These are phyloP conservation scores for Scelioninae gen. 2 DNA, from an alignment of 2,888 invertebrate species.

Conservation along the genomic window DNA sequence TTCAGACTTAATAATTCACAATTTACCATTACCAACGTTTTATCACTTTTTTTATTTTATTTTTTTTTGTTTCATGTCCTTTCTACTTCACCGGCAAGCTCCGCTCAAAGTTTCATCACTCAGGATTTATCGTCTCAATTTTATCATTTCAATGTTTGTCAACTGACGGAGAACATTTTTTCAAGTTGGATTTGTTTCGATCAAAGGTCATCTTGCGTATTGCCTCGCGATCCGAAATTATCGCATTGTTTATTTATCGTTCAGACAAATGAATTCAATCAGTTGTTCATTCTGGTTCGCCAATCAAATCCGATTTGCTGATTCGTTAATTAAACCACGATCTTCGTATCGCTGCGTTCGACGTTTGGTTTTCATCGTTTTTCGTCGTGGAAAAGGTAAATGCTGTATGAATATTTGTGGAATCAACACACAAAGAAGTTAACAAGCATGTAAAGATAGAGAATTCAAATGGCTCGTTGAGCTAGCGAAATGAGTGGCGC, in stretches of 20 bases:
- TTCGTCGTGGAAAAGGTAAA: slow-evolving; percentile 25
- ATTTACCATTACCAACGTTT: too few species aligned
- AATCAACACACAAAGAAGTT: slow-evolving; percentile 46
- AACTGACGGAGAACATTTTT: too few species aligned
- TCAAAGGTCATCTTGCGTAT: too few species aligned
- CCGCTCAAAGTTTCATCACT: neutral
- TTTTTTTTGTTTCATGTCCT: too few species aligned
- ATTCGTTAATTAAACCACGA: slow-evolving; percentile 27
- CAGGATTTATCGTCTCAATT: too few species aligned
- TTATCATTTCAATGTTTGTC: too few species aligned
- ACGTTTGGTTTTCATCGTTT: slow-evolving; percentile 11
- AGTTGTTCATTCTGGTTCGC: neutral
- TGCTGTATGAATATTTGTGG: slow-evolving; percentile 28
- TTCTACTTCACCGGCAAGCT: too few species aligned
- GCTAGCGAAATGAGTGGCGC: slow-evolving; percentile 50
- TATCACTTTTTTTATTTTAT: too few species aligned
- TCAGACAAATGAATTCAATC: neutral
- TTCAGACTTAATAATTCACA: too few species aligned
- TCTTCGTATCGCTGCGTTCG: too few species aligned
- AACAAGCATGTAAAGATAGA: slow-evolving; percentile 56
- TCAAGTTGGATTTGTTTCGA: too few species aligned
- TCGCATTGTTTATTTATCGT: neutral
- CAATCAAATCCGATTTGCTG: slow-evolving; percentile 1
- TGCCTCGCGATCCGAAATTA: too few species aligned
- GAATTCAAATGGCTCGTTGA: slow-evolving; percentile 51